These are phyloP conservation scores for Andrena bucephala DNA, from an alignment of 2,888 invertebrate species.

Conservation along the genomic window DNA sequence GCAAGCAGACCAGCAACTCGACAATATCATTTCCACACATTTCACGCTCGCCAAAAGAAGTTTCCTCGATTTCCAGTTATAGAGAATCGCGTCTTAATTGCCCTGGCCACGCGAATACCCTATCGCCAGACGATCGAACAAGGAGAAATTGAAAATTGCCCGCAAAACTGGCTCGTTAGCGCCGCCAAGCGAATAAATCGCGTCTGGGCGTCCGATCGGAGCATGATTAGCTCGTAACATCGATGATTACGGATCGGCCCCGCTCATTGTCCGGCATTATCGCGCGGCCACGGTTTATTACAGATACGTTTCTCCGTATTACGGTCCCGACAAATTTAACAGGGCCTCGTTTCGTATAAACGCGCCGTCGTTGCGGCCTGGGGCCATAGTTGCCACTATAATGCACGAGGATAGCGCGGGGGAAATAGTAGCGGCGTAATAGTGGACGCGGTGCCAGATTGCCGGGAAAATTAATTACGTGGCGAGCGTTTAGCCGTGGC, in stretches of 20 bases:
- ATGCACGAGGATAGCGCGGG: conserved; percentile 60
- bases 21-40: too few species aligned
- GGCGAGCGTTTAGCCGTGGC: conserved; percentile 44
- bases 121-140: neutral
- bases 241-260: conserved; percentile 65
- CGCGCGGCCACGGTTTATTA: conserved; percentile 65
- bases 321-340: conserved; percentile 52
- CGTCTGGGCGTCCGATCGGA: conserved; percentile 29
- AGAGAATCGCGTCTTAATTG: conserved; percentile 9
- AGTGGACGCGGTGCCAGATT: conserved; percentile 60
- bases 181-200: conserved; percentile 35
- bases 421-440: conserved; percentile 62
- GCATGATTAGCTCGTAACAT: conserved; percentile 53
- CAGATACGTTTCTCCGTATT: conserved; percentile 57
- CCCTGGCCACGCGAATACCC: neutral
- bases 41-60: neutral
- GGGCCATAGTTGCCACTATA: conserved; percentile 61
- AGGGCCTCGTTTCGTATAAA: conserved; percentile 51
- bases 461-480: conserved; percentile 69
- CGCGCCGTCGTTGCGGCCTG: conserved; percentile 29
- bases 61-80: neutral
- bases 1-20: too few species aligned
- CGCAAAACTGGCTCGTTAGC: conserved; percentile 44
- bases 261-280: conserved; percentile 68
- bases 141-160: conserved; percentile 50